Base-by-base conservation (phyloP, 2,113 vertebrate species). In the Hylia prasina region DNA sequence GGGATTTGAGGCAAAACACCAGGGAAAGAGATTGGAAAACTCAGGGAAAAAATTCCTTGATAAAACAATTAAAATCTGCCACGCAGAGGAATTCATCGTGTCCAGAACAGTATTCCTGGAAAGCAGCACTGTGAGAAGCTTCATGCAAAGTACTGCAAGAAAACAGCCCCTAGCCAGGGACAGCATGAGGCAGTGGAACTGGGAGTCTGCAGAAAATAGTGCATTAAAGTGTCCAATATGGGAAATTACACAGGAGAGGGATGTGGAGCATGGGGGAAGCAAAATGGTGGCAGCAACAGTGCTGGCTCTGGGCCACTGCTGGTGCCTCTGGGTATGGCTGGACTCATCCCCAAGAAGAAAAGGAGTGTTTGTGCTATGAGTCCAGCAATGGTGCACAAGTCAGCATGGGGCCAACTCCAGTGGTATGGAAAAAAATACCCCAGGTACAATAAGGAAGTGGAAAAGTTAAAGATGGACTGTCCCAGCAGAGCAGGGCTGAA, bases 61-160 rank as follows among this genome's bases (percentile, higher is more conserved):
- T 82, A 95, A 76, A 90, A 94, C 93, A 94, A 96, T 90, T 96
- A 93, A 72, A 95, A 86, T 76, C 71, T 82, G n/a, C 76, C 37
- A 88, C 20, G 1, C 57, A 45, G 51, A 80, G 79, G 63, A 90
- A 92, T 86, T 94, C 37, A 72, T 92, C 24, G 0, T 54, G 53
- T 82, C 89, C 86, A 65, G 86, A 90, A 40, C 31, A 51, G 63
- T 88, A 65, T 92, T 95, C 91, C 85, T 93, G 91, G 76, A 95
- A 94, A 96, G 93, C 83, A 83, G 87, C 19, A 48, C 28, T 9
- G n/a, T 40, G 58, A 92, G 44, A 50, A 20, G 19, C 40, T 82
- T 44, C 22, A 22, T 31, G 47, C 19, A 39, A 94, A 92, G 33
- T 7, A 10, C 48, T 47, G 35, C 66, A 71, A 58, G 78, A 15